phyloP scores from a whole-genome alignment of 2,113 vertebrate genomes.

The Edolisoma coerulescens region DNA sequence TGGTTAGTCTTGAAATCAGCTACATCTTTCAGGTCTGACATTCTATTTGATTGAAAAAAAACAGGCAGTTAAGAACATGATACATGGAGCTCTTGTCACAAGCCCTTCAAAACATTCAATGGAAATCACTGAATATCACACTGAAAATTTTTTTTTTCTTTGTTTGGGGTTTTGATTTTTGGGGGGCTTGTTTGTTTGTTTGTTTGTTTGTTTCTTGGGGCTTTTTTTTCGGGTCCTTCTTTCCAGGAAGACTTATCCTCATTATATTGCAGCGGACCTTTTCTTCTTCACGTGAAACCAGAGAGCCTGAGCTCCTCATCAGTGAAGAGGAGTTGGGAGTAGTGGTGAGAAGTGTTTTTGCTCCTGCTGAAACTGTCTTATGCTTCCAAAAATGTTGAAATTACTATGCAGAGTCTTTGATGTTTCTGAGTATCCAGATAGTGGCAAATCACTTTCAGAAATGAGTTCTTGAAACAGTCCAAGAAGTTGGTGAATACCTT shows the following conservation, averaged over 20 bases:
- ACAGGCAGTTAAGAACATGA: not conserved
- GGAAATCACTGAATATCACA: not conserved
- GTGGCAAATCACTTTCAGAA: not conserved
- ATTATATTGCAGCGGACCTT: not conserved
- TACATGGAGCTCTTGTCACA: not conserved
- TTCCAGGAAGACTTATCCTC: not conserved
- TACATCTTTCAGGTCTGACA: not conserved
- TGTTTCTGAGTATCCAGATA: not conserved
- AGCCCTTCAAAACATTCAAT: not conserved
- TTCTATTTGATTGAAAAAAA: not conserved
- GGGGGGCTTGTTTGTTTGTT: rapidly evolving
- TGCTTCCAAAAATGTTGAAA: not conserved
- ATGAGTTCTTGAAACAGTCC: not conserved
- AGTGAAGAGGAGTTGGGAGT: not conserved
- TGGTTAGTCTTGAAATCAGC: not conserved
- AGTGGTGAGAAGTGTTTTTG: not conserved
- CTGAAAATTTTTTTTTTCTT: not conserved
- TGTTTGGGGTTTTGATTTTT: not conserved
- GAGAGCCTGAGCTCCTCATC: not conserved
- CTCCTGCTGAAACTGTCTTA: not conserved
- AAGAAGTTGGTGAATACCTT: not conserved
- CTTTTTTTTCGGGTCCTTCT: not conserved
- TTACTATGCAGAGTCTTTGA: not conserved
- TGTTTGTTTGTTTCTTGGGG: not conserved
- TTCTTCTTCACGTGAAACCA: not conserved